Base-by-base conservation (phyloP, 2,888 invertebrate genomes). In the Phalangium opilio region DNA sequence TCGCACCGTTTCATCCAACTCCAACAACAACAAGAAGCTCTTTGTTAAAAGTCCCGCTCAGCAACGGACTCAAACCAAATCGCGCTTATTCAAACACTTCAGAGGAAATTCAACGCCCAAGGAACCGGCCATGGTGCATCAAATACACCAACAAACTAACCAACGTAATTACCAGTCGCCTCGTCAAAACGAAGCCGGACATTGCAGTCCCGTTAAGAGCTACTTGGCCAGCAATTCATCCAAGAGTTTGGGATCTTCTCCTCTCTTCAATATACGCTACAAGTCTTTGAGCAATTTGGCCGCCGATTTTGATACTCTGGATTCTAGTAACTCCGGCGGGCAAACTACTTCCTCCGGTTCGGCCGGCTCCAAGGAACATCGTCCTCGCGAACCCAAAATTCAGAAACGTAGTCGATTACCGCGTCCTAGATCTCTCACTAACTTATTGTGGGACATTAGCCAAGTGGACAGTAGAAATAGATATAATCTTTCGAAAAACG, bases 311-410 rank as follows among this genome's bases (percentile, higher is more conserved):
- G 75, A 50, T 43, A 49, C 86, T n/a, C 70, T 87, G 55, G 84
- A 86, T 63, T 87, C 86, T 34, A 85, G 85, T 63, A 83, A 85
- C 67, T 85, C 85, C 20, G 86, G 85, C 33, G 85, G 85, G 1
- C 74, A 83, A 46, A 83, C 83, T 4, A 38, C 38, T 14, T 85
- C 85, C 11, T 84, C 83, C 2, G 86, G 85, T 65, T 85, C 85
- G 3, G 57, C 53, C 7, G 78, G 76, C 0, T 76, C 77, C 41
- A 84, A 54, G 45, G 50, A 51, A 34, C 27, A 27, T 27, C 35
- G 39, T 19, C 40, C 47, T 18, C 58, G 61, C 43, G 45, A 40
- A 17, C 43, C 44, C n/a, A 53, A 52, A 43, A 42, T 35, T 44
- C 43, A 46, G 41, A 83, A 80, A 45, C 74, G 83, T 58, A 27